Conservation (phyloP, 2,113 vertebrate species). For the Pluvialis apricaria region DNA sequence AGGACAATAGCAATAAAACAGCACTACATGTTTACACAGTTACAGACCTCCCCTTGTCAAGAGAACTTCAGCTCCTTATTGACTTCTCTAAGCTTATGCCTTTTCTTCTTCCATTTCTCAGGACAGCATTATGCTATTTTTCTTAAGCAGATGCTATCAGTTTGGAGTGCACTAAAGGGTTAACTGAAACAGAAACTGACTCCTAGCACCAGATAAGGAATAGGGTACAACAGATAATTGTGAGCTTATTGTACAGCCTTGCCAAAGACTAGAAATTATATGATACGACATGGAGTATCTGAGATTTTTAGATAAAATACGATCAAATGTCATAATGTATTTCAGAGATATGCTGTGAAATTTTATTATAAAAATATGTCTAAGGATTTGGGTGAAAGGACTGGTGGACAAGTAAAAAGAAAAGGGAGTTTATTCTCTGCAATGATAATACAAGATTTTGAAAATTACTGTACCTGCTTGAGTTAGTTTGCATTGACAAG, state of each 20-base stretch:
- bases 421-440: not conserved
- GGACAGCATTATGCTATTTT: not conserved
- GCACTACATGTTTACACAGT: not conserved
- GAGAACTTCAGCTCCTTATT: not conserved
- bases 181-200: slow-evolving; percentile 25
- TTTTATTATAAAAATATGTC: not conserved
- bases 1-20: not conserved
- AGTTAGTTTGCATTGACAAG: not conserved
- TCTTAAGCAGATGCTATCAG: not conserved
- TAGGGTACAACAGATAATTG: not conserved
- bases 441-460: not conserved
- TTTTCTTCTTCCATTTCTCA: not conserved
- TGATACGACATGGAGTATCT: not conserved
- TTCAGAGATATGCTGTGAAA: not conserved
- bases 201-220: not conserved
- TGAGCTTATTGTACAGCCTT: not conserved
- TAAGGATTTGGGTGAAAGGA: not conserved
- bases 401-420: not conserved
- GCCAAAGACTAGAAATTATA: not conserved
- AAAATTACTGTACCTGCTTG: not conserved
- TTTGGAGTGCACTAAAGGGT: not conserved
- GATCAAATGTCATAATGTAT: not conserved
- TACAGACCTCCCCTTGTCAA: not conserved
- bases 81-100: not conserved
- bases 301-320: not conserved